Conservation (phyloP, 2,113 vertebrate genomes). For the Sialia sialis region DNA sequence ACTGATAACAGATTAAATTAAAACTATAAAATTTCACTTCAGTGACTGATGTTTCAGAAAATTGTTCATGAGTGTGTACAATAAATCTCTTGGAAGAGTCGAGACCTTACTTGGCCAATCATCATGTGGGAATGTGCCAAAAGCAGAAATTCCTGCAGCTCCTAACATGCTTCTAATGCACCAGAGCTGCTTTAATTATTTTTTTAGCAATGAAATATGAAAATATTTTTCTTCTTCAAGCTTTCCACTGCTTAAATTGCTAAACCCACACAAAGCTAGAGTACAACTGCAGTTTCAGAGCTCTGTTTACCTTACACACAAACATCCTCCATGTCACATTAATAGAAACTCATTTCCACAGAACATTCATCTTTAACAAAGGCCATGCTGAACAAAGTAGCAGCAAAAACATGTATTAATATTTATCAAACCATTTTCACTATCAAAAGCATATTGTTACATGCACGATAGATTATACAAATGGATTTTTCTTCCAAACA, state of each 20-base stretch:
- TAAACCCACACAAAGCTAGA: neutral
- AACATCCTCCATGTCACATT: conserved; percentile 28
- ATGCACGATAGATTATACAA: conserved; percentile 72
- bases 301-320: neutral
- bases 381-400: conserved; percentile 28
- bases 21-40: neutral
- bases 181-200: neutral
- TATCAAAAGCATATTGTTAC: conserved; percentile 69
- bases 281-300: neutral
- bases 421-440: conserved; percentile 77
- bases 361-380: conserved; percentile 60
- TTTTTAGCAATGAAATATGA: neutral
- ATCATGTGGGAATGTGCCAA: neutral
- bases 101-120: neutral
- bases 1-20: conserved; percentile 37
- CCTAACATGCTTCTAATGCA: neutral
- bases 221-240: neutral
- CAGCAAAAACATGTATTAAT: conserved; percentile 68
- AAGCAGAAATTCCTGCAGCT: neutral
- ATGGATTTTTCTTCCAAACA: conserved; percentile 65
- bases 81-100: neutral
- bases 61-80: neutral
- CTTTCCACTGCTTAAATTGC: neutral
- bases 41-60: neutral
- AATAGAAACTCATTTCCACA: conserved; percentile 51